phyloP scores from a whole-genome alignment of 1,140 invertebrate genomes.

The Heliconius hermathena region DNA sequence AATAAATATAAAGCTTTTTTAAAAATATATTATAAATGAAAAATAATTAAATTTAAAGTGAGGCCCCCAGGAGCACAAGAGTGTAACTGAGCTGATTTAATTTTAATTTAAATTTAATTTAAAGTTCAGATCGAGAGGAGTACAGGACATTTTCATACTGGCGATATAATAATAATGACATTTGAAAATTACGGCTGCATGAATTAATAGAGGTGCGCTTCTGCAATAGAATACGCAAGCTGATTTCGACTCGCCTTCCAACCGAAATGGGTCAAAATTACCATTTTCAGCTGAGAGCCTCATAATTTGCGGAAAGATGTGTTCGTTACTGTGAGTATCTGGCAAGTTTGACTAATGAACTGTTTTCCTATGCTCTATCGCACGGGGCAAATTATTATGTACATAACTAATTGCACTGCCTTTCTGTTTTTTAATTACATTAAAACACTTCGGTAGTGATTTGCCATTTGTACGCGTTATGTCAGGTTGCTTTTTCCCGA shows the following conservation, averaged over 20 bases:
- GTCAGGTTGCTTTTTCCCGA: not conserved
- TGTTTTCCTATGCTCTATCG: slow-evolving; percentile 25
- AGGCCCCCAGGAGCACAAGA: no score
- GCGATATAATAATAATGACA: slow-evolving; percentile 10
- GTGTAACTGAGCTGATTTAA: no score
- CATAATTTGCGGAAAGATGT: slow-evolving; percentile 40
- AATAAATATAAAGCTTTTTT: no score
- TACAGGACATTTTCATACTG: not conserved
- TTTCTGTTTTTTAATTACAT: slow-evolving; percentile 1
- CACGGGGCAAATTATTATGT: slow-evolving; percentile 3
- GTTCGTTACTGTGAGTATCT: slow-evolving; percentile 31
- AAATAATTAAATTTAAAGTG: not conserved
- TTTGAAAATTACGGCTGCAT: slow-evolving; percentile 12
- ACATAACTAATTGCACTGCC: slow-evolving; percentile 7
- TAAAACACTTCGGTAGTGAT: not conserved
- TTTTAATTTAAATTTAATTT: not conserved
- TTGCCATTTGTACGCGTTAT: not conserved
- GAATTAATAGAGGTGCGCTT: slow-evolving; percentile 22
- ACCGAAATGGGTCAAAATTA: slow-evolving; percentile 39
- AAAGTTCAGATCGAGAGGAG: not conserved
- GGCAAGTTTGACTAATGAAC: slow-evolving; percentile 36
- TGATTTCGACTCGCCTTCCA: slow-evolving; percentile 31
- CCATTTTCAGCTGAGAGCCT: slow-evolving; percentile 35
- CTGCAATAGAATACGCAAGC: slow-evolving; percentile 29
- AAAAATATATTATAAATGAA: not conserved